Percentiles rank a stretch among this genome's conserved stretches.
These are phyloP conservation scores for Nomada goodeniana DNA, from an alignment of 2,888 invertebrate species.

Conservation along the genomic window DNA sequence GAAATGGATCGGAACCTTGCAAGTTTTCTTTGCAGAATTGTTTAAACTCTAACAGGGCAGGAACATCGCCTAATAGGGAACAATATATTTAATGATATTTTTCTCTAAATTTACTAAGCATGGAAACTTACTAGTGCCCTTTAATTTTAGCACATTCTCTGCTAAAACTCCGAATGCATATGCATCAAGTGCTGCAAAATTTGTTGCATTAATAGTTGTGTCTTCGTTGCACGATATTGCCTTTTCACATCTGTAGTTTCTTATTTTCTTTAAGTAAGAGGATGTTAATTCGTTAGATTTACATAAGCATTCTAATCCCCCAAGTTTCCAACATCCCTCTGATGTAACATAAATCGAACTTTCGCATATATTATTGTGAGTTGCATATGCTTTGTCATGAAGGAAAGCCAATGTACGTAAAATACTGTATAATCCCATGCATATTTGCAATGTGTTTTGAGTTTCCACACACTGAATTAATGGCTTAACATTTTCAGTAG, in stretches of 20 bases:
- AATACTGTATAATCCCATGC: constrained; percentile 93
- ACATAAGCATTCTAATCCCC: constrained; percentile 93
- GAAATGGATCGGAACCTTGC: constrained; percentile 87
- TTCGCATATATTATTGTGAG: constrained; percentile 93
- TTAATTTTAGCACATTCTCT: constrained; percentile 89
- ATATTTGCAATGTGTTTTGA: constrained; percentile 92
- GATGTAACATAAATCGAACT: constrained; percentile 92
- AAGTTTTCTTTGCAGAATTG: constrained; percentile 89
- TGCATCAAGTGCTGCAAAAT: constrained; percentile 89
- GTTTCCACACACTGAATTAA: constrained; percentile 88
- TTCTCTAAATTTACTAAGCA: background rate
- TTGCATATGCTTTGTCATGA: constrained; percentile 91
- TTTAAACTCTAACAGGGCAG: constrained; percentile 89
- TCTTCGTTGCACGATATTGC: constrained; percentile 90
- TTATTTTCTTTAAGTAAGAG: constrained; percentile 89
- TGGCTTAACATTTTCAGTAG: constrained; percentile 93
- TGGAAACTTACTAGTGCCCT: constrained; percentile 80
- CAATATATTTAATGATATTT: background rate
- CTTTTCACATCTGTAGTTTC: constrained; percentile 89
- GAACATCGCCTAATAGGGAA: constrained; percentile 87
- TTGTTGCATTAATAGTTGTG: constrained; percentile 78
- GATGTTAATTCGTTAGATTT: constrained; percentile 88
- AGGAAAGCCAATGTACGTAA: constrained; percentile 93
- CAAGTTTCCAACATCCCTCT: constrained; percentile 95
- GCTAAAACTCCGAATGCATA: constrained; percentile 92